Evolutionary conservation across 2,797 vertebrate species (phyloP), one percentile per base, ranked within the genome.

Genomic region (Amblyopsis hoosieri): DNA sequence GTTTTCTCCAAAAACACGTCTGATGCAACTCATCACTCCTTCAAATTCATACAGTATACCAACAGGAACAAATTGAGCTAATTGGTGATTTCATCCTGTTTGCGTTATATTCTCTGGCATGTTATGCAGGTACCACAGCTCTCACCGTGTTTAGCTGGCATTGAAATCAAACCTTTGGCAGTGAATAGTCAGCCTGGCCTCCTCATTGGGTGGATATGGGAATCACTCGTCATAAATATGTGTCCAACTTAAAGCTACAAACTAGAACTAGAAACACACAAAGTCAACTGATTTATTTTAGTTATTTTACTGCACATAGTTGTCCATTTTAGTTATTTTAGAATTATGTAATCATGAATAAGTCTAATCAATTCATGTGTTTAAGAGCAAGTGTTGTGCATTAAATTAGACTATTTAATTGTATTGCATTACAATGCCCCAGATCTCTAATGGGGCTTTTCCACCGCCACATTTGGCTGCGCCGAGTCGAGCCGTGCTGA

Each of bases 161-260:
- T 57, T 68, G 68, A 49, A 67, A 74, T 58, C 29, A 45, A 78
- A 54, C 76, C 68, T 75, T 76, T 60, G 60, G 66, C 75, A 66
- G 61, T 51, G 67, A 62, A 42, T 13, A 1, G 8, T 74, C 79
- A 81, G 65, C 31, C 64, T 57, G 60, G 54, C 72, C 68, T 67
- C 75, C 79, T 82, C 78, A 73, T 66, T 69, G 72, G 62, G 63
- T 60, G 71, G 58, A 62, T 57, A 78, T 71, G 64, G 60, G 47
- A 79, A 57, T 71, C 67, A 53, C 66, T 67, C 76, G 74, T 64
- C 62, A 69, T 69, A 62, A 60, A 70, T 71, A 48, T 15, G 13
- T 71, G 76, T 82, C 37, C 70, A 50, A 75, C 57, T 66, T 55
- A 66, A 54, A 0, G 19, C 49, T 70, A 75, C 72, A 66, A 53